Evolutionary conservation across 2,113 vertebrate genomes (phyloP).

Genomic region (Colossoma macropomum): DNA sequence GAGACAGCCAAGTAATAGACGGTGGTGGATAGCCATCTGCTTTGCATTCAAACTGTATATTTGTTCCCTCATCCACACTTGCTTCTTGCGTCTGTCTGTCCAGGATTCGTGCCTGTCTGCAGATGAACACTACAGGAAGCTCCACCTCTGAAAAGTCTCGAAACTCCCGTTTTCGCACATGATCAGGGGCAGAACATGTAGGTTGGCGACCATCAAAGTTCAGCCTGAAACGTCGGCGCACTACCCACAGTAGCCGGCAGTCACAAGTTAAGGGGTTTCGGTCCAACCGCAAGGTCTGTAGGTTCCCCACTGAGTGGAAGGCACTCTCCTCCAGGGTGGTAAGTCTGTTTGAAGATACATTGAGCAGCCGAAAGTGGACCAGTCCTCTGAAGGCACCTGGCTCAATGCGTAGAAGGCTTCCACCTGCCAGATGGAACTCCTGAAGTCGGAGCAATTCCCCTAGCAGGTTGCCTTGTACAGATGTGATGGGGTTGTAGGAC

Average conservation of each 20-base stretch:
- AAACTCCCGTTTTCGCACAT: constrained; percentile 75
- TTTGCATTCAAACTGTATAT: constrained; percentile 80
- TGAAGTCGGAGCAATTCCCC: constrained; percentile 81
- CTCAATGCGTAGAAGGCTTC: constrained; percentile 80
- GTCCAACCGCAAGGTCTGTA: constrained; percentile 84
- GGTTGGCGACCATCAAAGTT: constrained; percentile 84
- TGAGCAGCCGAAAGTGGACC: constrained; percentile 81
- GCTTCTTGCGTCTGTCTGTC: constrained; percentile 74
- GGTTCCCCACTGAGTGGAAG: constrained; percentile 83
- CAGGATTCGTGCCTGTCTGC: constrained; percentile 78
- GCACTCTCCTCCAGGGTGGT: constrained; percentile 83
- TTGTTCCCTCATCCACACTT: constrained; percentile 80
- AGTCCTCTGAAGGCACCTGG: constrained; percentile 84
- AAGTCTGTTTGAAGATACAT: constrained; percentile 85
- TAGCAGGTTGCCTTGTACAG: constrained; percentile 76
- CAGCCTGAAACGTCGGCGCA: constrained; percentile 75
- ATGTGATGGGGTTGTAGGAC: constrained; percentile 87
- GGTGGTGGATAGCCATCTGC: constrained; percentile 85
- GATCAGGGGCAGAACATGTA: constrained; percentile 77
- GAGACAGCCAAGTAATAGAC: constrained; percentile 80
- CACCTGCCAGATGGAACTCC: constrained; percentile 85
- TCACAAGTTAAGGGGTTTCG: constrained; percentile 88
- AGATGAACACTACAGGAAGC: constrained; percentile 81
- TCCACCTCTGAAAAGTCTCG: constrained; percentile 83
- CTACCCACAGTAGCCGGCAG: constrained; percentile 88